Conservation (phyloP, 2,113 vertebrate genomes). For the Pterocles orientalis region DNA sequence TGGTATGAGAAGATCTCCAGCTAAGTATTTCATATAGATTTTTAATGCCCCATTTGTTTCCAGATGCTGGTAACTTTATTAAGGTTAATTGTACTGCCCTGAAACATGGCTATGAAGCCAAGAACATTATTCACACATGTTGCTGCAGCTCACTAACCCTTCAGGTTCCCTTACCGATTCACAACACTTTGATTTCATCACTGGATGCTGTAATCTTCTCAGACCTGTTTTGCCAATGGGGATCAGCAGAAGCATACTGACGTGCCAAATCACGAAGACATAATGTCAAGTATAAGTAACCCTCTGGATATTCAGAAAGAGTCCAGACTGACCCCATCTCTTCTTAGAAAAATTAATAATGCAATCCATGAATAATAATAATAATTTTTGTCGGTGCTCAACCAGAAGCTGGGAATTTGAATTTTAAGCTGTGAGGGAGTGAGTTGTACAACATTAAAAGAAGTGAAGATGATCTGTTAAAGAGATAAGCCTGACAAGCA, state of each 20-base stretch:
- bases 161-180: not conserved
- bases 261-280: not conserved
- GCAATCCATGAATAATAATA: not conserved
- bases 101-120: not conserved
- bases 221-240: not conserved
- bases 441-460: not conserved
- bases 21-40: slow-evolving; percentile 47
- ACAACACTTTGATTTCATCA: not conserved
- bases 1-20: not conserved
- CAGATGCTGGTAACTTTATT: slow-evolving; percentile 61
- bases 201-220: not conserved
- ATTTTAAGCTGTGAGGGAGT: not conserved
- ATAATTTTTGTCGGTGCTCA: not conserved
- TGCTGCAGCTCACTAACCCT: slow-evolving; percentile 5
- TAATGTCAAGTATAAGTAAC: not conserved
- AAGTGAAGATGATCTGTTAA: slow-evolving; percentile 26
- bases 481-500: slow-evolving; percentile 47
- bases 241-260: not conserved
- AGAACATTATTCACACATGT: slow-evolving; percentile 17
- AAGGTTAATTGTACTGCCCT: slow-evolving; percentile 63
- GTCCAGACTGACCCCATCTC: not conserved
- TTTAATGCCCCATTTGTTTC: slow-evolving; percentile 62
- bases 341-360: not conserved
- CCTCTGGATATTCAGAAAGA: not conserved
- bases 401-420: not conserved